Conservation (phyloP, 2,113 vertebrate genomes). For the Hippotragus niger region DNA sequence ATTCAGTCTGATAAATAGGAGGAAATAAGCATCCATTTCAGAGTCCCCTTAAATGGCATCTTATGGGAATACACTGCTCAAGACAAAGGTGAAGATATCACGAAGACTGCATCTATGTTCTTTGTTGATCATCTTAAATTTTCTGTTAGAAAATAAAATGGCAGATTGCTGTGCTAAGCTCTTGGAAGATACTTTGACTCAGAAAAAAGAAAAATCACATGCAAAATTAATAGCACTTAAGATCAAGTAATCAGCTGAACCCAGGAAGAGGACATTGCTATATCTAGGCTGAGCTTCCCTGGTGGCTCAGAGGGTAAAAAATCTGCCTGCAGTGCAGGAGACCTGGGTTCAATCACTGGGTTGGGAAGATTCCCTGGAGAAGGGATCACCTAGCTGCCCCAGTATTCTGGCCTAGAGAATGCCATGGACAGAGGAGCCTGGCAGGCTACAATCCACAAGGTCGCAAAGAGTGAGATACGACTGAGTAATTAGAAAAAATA, state of each 20-base stretch:
- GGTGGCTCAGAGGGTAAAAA: background rate
- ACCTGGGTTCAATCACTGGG: background rate
- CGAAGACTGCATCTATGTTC: background rate
- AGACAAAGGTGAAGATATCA: background rate
- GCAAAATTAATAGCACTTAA: background rate
- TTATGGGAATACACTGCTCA: background rate
- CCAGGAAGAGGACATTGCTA: background rate
- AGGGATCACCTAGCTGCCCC: background rate
- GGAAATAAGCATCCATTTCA: background rate
- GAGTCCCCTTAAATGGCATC: background rate
- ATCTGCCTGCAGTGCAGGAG: background rate
- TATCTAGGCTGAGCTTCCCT: no score
- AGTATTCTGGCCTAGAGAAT: background rate
- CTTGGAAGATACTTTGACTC: background rate
- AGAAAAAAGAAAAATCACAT: background rate
- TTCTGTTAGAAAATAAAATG: background rate
- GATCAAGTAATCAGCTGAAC: background rate
- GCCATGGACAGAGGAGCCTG: background rate
- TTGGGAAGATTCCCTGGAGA: background rate
- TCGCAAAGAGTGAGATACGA: background rate
- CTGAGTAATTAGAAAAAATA: background rate
- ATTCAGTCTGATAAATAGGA: background rate
- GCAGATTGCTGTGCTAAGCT: background rate
- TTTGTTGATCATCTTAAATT: background rate
- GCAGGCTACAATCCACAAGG: background rate